These are phyloP conservation scores for Aurelia sp. DNA, from an alignment of 30 jellyfish, hydroid and myxozoan species.

Conservation along the genomic window DNA sequence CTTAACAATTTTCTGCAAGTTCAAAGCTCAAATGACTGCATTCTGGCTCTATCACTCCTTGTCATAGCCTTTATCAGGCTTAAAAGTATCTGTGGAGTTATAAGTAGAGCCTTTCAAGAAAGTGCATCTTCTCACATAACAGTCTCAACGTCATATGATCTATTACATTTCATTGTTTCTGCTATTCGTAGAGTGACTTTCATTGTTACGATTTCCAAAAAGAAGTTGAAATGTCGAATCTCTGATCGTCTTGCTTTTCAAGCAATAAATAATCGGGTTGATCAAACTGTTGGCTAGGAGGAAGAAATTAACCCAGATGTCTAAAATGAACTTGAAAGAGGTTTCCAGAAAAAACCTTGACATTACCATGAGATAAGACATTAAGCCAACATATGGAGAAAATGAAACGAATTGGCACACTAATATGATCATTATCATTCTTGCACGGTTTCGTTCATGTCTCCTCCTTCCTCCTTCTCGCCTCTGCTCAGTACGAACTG, in stretches of 20 bases:
- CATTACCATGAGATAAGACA: background rate
- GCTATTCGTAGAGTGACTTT: too few species aligned
- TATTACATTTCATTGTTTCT: too few species aligned
- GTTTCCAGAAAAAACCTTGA: background rate
- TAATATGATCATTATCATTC: background rate
- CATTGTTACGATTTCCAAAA: too few species aligned
- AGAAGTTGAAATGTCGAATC: too few species aligned
- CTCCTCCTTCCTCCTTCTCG: background rate
- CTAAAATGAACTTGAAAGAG: background rate
- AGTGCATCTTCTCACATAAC: too few species aligned
- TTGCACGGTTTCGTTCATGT: background rate
- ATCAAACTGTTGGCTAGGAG: conserved; percentile 4
- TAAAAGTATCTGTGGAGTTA: too few species aligned
- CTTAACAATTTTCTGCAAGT: too few species aligned
- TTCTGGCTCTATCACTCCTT: too few species aligned
- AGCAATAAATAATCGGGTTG: background rate
- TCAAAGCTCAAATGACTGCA: too few species aligned
- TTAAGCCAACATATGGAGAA: background rate
- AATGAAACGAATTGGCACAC: background rate
- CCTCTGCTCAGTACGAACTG: background rate
- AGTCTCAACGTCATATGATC: too few species aligned
- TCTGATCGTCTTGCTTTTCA: background rate
- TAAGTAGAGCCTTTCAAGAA: too few species aligned
- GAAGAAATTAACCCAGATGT: background rate
- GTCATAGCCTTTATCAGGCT: too few species aligned